Percentiles rank a stretch among this genome's conserved stretches.
Conservation (phyloP, 2,888 invertebrate genomes). For the Pachydiplax longipennis region DNA sequence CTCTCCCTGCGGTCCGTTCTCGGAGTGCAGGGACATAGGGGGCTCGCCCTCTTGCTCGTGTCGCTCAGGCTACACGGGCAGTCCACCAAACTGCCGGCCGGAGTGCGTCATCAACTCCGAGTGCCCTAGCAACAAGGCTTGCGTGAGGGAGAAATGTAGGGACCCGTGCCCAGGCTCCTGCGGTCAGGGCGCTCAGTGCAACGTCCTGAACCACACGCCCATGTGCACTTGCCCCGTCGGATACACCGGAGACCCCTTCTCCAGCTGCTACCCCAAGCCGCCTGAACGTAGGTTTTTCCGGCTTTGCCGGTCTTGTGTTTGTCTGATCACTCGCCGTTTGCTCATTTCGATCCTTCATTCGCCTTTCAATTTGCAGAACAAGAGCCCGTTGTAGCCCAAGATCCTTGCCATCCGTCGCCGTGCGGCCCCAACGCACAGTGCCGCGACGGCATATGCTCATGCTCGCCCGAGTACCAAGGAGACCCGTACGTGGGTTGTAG, state of each 20-base stretch:
- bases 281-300: conserved; percentile 54
- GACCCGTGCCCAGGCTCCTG: conserved; percentile 84
- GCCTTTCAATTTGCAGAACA: conserved; percentile 26
- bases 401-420: conserved; percentile 62
- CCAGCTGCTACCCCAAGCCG: conserved; percentile 61
- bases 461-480: conserved; percentile 74
- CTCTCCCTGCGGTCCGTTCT: conserved; percentile 77
- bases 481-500: conserved; percentile 75
- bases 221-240: conserved; percentile 75
- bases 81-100: conserved; percentile 72
- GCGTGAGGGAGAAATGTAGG: conserved; percentile 74
- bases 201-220: conserved; percentile 76
- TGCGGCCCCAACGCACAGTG: conserved; percentile 65
- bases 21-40: conserved; percentile 66
- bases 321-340: conserved; percentile 77
- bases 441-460: conserved; percentile 71
- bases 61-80: conserved; percentile 67
- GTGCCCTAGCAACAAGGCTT: conserved; percentile 73
- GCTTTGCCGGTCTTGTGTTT: conserved; percentile 63
- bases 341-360: conserved; percentile 62
- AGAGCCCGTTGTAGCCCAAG: conserved; percentile 47
- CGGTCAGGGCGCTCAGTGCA: conserved; percentile 68
- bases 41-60: conserved; percentile 70
- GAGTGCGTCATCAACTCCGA: conserved; percentile 74
- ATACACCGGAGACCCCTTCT: conserved; percentile 79